Base-by-base conservation (phyloP, 1,140 invertebrate genomes). In the Lepeophtheirus salmonis region DNA sequence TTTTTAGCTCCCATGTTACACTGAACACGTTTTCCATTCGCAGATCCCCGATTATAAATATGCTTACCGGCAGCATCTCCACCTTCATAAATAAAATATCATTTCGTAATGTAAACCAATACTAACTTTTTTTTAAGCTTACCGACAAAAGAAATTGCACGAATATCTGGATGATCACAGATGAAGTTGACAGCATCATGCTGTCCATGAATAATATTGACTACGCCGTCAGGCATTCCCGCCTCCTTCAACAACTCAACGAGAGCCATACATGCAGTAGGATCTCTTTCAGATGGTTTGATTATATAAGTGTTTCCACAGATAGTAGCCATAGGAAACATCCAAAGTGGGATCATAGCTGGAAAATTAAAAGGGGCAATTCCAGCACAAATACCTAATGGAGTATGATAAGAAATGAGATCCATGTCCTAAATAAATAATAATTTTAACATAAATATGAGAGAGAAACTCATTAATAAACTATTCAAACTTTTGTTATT, bases 1-100 rank as follows among this genome's bases (percentile, higher is more conserved):
- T 99, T 98, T 74, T 99, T 98, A 1, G 96, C 95, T 18, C 94
- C 94, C 88, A 97, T 92, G 70, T 98, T 97, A 52, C 86, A 88
- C 72, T 99, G 95, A 0, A 98, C 91, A 50, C 94, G 78, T 71
- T 99, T 99, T 13, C 95, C 91, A 69, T 82, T 81, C 65, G 80
- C 80, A 10, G 83, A 84, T 52, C 89, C 90, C 65, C 88, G 76
- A 65, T 86, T 81, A 72, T 97, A 98, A 67, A 99, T 98, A 68
- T 98, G 87, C 72, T 55, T 53, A 21, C 66, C 59, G 14, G 59
- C 59, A 22, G 23, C 50, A 21, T 61, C 59, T 2, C 88, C 85
- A 24, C 94, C 94, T 82, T 84, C 66, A 53, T 72, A 70, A 53
- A 25, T 10, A n/a, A n/a, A 10, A 10, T 41, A 41, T 41, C n/a